Percentiles rank a stretch among this genome's conserved stretches.
These are phyloP conservation scores for Vidua chalybeata DNA, from an alignment of 2,113 vertebrate genomes.

Conservation along the genomic window DNA sequence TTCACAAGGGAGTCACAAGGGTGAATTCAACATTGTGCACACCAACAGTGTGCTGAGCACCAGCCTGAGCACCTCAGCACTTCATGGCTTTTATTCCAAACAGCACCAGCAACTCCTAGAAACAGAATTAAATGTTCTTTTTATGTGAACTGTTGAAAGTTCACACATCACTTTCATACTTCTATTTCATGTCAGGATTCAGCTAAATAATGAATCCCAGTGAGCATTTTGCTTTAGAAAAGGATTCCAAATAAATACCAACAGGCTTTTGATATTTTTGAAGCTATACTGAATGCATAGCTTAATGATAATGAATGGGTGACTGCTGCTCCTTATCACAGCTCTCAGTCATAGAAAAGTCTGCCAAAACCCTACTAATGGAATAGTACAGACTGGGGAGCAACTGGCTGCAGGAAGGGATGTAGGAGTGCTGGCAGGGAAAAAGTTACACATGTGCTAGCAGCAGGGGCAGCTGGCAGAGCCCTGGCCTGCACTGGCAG, in stretches of 20 bases:
- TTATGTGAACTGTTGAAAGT: not conserved
- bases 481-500: not conserved
- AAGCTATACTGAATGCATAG: not conserved
- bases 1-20: not conserved
- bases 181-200: not conserved
- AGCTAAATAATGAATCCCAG: not conserved
- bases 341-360: not conserved
- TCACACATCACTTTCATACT: not conserved
- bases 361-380: not conserved
- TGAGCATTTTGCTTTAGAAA: not conserved
- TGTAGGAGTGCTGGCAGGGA: not conserved
- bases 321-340: not conserved
- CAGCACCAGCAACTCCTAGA: not conserved
- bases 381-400: not conserved
- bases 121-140: not conserved
- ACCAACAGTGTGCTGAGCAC: not conserved
- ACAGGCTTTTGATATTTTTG: not conserved
- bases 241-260: not conserved
- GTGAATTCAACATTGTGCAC: not conserved
- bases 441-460: fast-evolving
- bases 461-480: not conserved
- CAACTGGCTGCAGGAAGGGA: not conserved
- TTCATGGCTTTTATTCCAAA: not conserved
- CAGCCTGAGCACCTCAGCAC: not conserved
- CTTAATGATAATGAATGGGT: not conserved